Percentiles rank a stretch among this genome's conserved stretches.
These are phyloP conservation scores for Phrynocephalus versicolor DNA, from an alignment of 2,113 vertebrate species.

Conservation along the genomic window DNA sequence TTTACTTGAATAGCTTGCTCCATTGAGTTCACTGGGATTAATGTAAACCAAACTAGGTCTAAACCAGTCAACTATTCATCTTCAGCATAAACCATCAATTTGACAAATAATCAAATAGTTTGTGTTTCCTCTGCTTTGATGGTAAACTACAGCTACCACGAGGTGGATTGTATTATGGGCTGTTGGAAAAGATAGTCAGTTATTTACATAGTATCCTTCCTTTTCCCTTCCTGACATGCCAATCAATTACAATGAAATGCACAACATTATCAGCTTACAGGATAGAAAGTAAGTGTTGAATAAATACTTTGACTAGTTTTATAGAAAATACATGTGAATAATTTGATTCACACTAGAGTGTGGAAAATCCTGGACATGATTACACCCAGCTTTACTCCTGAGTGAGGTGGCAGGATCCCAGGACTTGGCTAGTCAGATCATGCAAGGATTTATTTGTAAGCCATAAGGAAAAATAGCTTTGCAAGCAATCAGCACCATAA, in stretches of 20 bases:
- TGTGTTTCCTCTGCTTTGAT: background rate
- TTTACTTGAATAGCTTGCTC: background rate
- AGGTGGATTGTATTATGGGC: fast-evolving
- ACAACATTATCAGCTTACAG: background rate
- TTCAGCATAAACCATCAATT: fast-evolving
- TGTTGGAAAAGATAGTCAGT: background rate
- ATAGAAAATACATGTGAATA: fast-evolving
- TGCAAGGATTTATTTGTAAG: background rate
- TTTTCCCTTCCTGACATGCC: background rate
- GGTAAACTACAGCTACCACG: fast-evolving
- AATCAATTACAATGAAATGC: background rate
- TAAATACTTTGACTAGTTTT: fast-evolving
- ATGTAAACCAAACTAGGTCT: background rate
- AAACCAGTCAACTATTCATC: background rate
- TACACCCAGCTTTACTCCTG: background rate
- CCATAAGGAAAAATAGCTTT: no score
- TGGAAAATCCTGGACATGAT: background rate
- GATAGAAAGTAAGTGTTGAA: background rate
- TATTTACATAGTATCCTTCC: background rate
- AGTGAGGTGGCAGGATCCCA: no score
- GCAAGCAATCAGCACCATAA: background rate
- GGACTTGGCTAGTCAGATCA: background rate
- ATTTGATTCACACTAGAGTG: background rate
- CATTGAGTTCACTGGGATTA: background rate
- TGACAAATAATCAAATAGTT: fast-evolving